Base-by-base conservation (phyloP, 35 echinoderm and acorn worm species). In the Acanthaster planci region DNA sequence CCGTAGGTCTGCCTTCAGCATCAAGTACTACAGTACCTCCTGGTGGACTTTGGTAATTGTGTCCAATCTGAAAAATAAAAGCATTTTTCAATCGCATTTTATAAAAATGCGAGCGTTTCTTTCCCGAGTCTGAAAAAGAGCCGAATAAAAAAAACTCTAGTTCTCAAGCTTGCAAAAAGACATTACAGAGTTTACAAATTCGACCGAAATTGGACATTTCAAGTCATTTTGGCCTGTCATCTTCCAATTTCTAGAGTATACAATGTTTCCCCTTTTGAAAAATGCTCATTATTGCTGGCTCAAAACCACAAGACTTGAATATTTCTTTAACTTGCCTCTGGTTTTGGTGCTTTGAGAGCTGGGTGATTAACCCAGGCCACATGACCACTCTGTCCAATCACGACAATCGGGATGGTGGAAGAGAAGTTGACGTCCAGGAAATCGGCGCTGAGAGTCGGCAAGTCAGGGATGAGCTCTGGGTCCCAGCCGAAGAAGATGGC, bases 401-500 rank as follows among this genome's bases (percentile, higher is more conserved):
- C 51, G 52, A 89, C 17, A 15, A 89, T 82, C 12, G 78, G 87
- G 36, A 82, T 52, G 0, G 38, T 80, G 31, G 51, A 51, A 27
- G 87, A 82, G 37, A 72, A 89, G 19, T 76, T 84, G 47, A 16
- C 84, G 23, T 90, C 88, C 39, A 90, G 67, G 52, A 77, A 90
- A 17, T 60, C 56, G 0, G 81, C 80, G 44, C 68, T 90, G 17
- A 90, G 52, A 19, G 32, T 30, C 0, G 88, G 88, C 19, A 90
- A 67, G 34, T 90, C 81, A 16, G n/a, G 60, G 18, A 89, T 75
- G 15, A 89, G 80, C 39, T 89, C 87, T 7, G 87, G 87, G 44
- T 89, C 87, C 87, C 88, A 90, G 21, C 88, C 88, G 30, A 84
- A 90, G 68, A 90, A 90, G n/a, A 78, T 29, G n/a, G 80, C 88